These are phyloP conservation scores for Polydesmus complanatus DNA, from an alignment of 2,888 invertebrate genomes.

Conservation along the genomic window DNA sequence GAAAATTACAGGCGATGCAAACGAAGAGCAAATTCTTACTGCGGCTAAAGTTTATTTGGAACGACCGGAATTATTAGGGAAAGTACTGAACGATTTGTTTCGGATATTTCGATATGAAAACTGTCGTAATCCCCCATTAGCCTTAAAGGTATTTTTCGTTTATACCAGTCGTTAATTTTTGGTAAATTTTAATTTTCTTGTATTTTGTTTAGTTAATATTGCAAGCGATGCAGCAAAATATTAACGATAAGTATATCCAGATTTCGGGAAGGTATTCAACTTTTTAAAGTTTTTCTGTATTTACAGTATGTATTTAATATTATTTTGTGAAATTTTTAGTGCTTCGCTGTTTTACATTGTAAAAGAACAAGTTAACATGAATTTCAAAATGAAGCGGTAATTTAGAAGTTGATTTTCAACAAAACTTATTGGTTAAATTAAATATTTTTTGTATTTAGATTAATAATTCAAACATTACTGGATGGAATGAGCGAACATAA, in stretches of 20 bases:
- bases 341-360: slow-evolving; percentile 90
- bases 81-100: slow-evolving; percentile 82
- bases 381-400: slow-evolving; percentile 51
- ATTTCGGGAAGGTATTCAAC: slow-evolving; percentile 42
- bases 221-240: slow-evolving; percentile 77
- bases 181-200: neutral
- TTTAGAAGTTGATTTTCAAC: neutral
- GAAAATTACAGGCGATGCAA: slow-evolving; percentile 76
- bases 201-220: slow-evolving; percentile 46
- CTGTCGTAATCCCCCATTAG: slow-evolving; percentile 57
- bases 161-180: neutral
- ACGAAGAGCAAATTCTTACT: slow-evolving; percentile 74
- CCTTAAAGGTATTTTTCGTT: slow-evolving; percentile 43
- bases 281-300: neutral
- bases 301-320: neutral
- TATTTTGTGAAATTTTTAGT: slow-evolving; percentile 40
- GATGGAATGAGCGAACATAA: slow-evolving; percentile 79
- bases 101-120: slow-evolving; percentile 71
- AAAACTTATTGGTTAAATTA: neutral
- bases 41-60: slow-evolving; percentile 69
- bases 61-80: slow-evolving; percentile 61
- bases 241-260: slow-evolving; percentile 76
- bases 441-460: too few relatives aligned
- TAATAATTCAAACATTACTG: slow-evolving; percentile 65
- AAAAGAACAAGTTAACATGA: slow-evolving; percentile 62